phyloP scores from a whole-genome alignment of 1,140 invertebrate species.

The Galleria mellonella region DNA sequence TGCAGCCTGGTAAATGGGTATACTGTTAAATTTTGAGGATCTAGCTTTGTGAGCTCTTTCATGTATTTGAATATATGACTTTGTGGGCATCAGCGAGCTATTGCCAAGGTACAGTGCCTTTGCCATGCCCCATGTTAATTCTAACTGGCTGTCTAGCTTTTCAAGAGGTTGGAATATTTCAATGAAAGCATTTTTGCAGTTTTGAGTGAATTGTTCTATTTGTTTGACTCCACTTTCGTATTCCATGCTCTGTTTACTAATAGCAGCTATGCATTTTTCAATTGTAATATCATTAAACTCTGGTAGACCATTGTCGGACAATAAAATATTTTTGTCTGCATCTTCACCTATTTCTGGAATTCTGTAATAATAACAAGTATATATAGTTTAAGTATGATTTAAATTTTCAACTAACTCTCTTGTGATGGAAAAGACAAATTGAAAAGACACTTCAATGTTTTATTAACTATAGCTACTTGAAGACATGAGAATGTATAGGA shows the following conservation, averaged over 20 bases:
- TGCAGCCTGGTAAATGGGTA: conserved; percentile 80
- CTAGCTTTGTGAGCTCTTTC: conserved; percentile 80
- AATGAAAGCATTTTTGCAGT: conserved; percentile 79
- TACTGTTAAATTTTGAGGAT: conserved; percentile 79
- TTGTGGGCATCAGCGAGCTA: conserved; percentile 84
- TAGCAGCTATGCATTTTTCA: conserved; percentile 86
- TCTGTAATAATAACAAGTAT: conserved; percentile 72
- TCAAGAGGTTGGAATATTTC: conserved; percentile 88
- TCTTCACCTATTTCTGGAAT: conserved; percentile 94
- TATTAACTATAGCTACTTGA: not conserved
- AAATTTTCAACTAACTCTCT: no score
- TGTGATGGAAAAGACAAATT: no score
- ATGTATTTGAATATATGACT: conserved; percentile 84
- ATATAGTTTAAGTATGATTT: not conserved
- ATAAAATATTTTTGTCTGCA: conserved; percentile 81
- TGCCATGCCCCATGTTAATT: conserved; percentile 89
- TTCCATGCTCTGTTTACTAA: conserved; percentile 87
- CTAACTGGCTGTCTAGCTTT: conserved; percentile 80
- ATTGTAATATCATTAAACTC: conserved; percentile 88
- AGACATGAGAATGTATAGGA: no score
- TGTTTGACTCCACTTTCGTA: conserved; percentile 85
- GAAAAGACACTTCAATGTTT: no score
- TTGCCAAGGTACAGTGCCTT: conserved; percentile 89
- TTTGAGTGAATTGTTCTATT: conserved; percentile 75
- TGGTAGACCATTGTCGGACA: conserved; percentile 83